phyloP scores from a whole-genome alignment of 2,113 vertebrate genomes.

The Rhea americana region DNA sequence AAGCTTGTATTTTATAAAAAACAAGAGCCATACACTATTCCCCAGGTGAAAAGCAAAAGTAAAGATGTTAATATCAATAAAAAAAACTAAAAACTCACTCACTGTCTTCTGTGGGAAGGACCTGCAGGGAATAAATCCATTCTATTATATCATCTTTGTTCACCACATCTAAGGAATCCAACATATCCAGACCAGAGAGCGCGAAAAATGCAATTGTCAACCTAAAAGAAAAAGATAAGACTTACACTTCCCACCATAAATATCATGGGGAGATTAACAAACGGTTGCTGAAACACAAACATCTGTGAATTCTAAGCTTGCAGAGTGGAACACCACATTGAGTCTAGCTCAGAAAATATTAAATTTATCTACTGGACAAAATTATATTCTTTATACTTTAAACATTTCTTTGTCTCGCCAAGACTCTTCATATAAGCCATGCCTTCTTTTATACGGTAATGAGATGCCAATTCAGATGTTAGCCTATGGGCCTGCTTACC shows the following conservation, averaged over 20 bases:
- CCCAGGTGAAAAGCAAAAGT: slow-evolving; percentile 12
- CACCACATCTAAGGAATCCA: slow-evolving; percentile 93
- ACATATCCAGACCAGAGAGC: slow-evolving; percentile 93
- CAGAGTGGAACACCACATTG: background rate
- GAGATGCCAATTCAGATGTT: background rate
- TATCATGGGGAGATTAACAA: slow-evolving; percentile 58
- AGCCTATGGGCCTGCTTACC: background rate
- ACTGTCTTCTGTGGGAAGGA: slow-evolving; percentile 95
- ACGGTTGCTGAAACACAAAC: background rate
- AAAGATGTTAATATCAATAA: slow-evolving; percentile 45
- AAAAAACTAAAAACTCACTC: slow-evolving; percentile 84
- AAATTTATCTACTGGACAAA: background rate
- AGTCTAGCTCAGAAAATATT: background rate
- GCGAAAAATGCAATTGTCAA: slow-evolving; percentile 96
- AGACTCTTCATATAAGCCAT: background rate
- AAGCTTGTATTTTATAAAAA: background rate
- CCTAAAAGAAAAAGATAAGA: slow-evolving; percentile 79
- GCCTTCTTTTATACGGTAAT: background rate
- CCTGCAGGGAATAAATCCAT: slow-evolving; percentile 98
- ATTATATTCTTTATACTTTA: background rate
- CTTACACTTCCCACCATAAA: slow-evolving; percentile 64
- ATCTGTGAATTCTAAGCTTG: background rate
- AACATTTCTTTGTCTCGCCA: background rate
- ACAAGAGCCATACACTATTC: slow-evolving; percentile 13
- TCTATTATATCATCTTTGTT: slow-evolving; percentile 91